These are phyloP conservation scores for Himalopsyche kuldschensis DNA, from an alignment of 2,888 invertebrate genomes.

Conservation along the genomic window DNA sequence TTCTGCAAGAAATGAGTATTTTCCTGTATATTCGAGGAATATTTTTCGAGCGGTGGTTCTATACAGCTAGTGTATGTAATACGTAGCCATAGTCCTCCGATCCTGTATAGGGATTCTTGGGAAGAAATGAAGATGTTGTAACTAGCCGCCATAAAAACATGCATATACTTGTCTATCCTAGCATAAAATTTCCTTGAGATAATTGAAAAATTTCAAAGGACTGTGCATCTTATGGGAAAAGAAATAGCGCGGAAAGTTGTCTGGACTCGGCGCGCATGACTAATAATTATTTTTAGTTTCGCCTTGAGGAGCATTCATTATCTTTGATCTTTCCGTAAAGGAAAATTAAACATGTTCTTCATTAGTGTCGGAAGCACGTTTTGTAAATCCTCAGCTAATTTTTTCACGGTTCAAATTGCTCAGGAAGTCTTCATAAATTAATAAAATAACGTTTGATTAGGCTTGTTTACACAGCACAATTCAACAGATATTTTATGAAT, in stretches of 20 bases:
- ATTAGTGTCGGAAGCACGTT: slow-evolving; percentile 34
- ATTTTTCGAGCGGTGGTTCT: too few relatives aligned
- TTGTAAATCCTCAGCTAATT: slow-evolving; percentile 24
- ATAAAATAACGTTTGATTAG: slow-evolving; percentile 3
- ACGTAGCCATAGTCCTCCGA: too few relatives aligned
- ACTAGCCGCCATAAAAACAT: not conserved
- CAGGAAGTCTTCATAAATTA: not conserved
- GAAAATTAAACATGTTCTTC: slow-evolving; percentile 34
- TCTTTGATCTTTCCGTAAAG: slow-evolving; percentile 34
- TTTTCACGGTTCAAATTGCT: not conserved
- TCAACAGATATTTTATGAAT: not conserved
- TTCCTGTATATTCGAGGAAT: too few relatives aligned
- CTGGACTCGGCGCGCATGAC: slow-evolving; percentile 12
- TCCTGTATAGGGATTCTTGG: too few relatives aligned
- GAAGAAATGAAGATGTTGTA: not conserved
- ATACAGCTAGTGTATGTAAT: too few relatives aligned
- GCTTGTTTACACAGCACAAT: not conserved
- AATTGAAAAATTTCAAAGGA: not conserved
- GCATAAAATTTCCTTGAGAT: not conserved
- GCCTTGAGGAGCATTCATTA: slow-evolving; percentile 24
- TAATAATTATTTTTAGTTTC: slow-evolving; percentile 35
- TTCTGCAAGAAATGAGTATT: too few relatives aligned
- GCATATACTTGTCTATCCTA: not conserved
- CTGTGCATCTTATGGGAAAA: not conserved
- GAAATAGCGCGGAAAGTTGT: not conserved